Evolutionary conservation across 2,797 vertebrate species (phyloP), one percentile per base, ranked within the genome.

Genomic region (Kryptopterus vitreolus): DNA sequence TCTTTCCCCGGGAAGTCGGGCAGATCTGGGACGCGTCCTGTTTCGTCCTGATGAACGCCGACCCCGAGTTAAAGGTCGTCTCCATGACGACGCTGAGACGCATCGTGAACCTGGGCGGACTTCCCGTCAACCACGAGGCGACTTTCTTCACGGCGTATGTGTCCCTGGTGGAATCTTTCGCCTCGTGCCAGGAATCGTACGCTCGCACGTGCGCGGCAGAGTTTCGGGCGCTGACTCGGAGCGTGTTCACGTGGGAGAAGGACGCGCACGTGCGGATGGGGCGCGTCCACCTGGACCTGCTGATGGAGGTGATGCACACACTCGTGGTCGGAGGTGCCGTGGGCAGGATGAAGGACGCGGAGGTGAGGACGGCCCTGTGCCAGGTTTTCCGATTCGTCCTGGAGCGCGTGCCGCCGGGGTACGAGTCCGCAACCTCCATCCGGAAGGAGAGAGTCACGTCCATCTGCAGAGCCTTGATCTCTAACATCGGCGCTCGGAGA

Each of bases 21-120:
- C 74, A 90, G n/a, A 91, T 95, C 1, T 98, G 96, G 97, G 94
- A 90, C 3, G 91, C 92, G 29, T 93, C 95, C 4, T 98, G 97
- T 76, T 93, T 90, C 5, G 31, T 97, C 18, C 87, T 98, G 53
- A 89, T 94, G 3, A 92, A 92, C 16, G 95, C 96, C 52, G 93
- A 89, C 86, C 83, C 85, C 24, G 91, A 90, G 85, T 88, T 96
- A 78, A 96, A 92, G 88, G 90, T 85, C 48, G 85, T 92, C 50
- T 88, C 94, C 80, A 85, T 98, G 89, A 90, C 84, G 68, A 92
- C 95, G 90, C 82, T 98, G 82, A 92, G 92, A 73, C 89, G 87
- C 74, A 85, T 97, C 55, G 92, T 96, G 87, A 88, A 94, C 76
- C 90, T 98, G 59, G 93, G 94, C 76, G 95, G 95, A 7, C 95